Evolutionary conservation across 2,888 invertebrate genomes (phyloP), one percentile per base, ranked within the genome.

Genomic region (Agrotis puta): DNA sequence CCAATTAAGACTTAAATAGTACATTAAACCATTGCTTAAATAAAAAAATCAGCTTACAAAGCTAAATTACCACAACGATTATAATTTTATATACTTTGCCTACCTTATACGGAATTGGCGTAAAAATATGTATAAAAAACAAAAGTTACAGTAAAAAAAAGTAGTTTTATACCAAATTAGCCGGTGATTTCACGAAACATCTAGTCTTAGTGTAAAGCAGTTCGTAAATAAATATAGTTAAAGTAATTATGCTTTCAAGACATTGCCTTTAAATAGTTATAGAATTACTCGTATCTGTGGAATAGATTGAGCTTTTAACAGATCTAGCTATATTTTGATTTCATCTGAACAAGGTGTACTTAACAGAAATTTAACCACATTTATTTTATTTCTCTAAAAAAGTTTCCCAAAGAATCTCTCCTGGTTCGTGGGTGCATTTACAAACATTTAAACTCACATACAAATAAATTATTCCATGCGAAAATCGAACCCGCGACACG

Each of bases 191-290:
- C 70, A 56, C 58, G 65, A 83, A 50, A 70, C 33, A 50, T 75
- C 70, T 83, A 83, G 84, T 82, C 65, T 67, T 83, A 74, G 66
- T 45, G 45, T 78, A 64, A 72, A 64, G 57, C 68, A 57, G 68
- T 71, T 85, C 64, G 16, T 59, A 47, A 75, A 59, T 63, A 65
- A 61, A 69, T 72, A 77, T 75, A 69, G 33, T 65, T 77, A 81
- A 73, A 70, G 57, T 68, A 70, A 73, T 70, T 24, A 83, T 64
- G 88, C 92, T 92, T 91, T 91, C 81, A 86, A 83, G 80, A 88
- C 87, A 90, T 88, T 90, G 92, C 92, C 92, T 92, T 92, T 81
- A 71, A 88, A 67, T 87, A 84, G 69, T 67, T 65, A 62, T 67
- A 70, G 56, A 59, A 48, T 51, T n/a, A n/a, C n/a, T n/a, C n/a